A percentile compares a stretch with the other conserved stretches of the same genome.
These are phyloP conservation scores for Napeogenes sylphis DNA, from an alignment of 2,888 invertebrate species.

Conservation along the genomic window DNA sequence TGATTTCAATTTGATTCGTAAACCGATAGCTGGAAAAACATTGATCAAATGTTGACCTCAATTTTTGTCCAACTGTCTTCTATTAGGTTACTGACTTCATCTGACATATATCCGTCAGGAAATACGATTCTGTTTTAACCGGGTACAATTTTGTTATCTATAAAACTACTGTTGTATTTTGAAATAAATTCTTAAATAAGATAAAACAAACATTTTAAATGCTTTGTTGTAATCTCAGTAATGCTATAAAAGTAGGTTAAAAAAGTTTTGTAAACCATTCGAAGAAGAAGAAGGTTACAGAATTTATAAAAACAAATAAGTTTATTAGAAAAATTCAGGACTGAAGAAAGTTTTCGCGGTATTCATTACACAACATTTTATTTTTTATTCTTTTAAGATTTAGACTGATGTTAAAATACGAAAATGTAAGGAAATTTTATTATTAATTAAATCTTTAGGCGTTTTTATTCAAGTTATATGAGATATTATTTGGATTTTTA, in stretches of 20 bases:
- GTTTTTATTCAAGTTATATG: too few relatives aligned
- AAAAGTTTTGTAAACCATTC: conserved; percentile 5
- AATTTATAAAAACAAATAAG: conserved; percentile 5
- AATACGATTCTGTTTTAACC: not conserved
- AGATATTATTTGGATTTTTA: too few relatives aligned
- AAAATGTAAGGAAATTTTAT: conserved; percentile 11
- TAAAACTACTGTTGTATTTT: not conserved
- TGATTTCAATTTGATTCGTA: conserved; percentile 1
- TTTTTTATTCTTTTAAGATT: not conserved
- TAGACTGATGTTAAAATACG: conserved; percentile 6
- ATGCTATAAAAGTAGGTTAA: too few relatives aligned
- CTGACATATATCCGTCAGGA: not conserved
- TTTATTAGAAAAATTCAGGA: conserved; percentile 15
- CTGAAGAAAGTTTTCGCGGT: conserved; percentile 13
- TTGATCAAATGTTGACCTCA: conserved; percentile 6
- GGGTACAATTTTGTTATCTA: not conserved
- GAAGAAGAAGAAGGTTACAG: not conserved
- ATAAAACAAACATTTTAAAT: too few relatives aligned
- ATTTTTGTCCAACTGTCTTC: conserved; percentile 1
- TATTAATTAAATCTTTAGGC: too few relatives aligned
- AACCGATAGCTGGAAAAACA: conserved; percentile 3
- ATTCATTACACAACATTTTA: conserved; percentile 14
- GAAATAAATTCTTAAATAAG: not conserved
- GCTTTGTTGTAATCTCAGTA: too few relatives aligned
- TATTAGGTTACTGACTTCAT: conserved; percentile 4